phyloP scores from a whole-genome alignment of 2,113 vertebrate genomes.

The Picathartes gymnocephalus region DNA sequence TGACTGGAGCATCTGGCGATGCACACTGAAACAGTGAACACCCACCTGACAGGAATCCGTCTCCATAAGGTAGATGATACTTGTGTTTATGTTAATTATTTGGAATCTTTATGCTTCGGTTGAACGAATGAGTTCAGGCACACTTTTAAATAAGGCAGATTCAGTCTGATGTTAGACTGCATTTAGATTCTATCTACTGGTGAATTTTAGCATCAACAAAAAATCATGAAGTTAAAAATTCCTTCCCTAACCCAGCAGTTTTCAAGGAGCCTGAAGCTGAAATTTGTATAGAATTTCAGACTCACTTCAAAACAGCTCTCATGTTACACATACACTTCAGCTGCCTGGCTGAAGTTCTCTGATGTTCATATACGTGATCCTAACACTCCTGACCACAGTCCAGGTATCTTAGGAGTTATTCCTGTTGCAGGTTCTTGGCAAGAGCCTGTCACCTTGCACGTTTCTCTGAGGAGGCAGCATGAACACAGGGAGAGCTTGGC shows the following conservation, averaged over 20 bases:
- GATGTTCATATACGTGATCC: neutral
- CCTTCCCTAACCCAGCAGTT: neutral
- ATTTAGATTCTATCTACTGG: neutral
- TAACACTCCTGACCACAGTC: neutral
- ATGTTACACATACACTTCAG: neutral
- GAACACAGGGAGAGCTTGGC: neutral
- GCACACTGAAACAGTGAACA: slow-evolving; percentile 9
- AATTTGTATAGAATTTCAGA: neutral
- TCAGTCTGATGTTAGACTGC: neutral
- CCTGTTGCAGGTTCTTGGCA: neutral
- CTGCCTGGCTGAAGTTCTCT: neutral
- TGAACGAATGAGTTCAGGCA: neutral
- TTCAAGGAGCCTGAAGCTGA: neutral
- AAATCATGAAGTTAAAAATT: neutral
- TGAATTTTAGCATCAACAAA: neutral
- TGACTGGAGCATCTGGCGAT: slow-evolving; percentile 48
- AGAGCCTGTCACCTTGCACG: neutral
- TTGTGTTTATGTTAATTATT: slow-evolving; percentile 38
- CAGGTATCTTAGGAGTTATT: neutral
- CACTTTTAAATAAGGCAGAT: neutral
- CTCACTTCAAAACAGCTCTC: neutral
- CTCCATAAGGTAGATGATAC: neutral
- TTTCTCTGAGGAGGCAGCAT: neutral
- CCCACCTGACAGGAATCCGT: slow-evolving; percentile 54
- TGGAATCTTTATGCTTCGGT: neutral